A percentile compares a stretch with the other conserved stretches of the same genome.
phyloP scores from a whole-genome alignment of 1,140 invertebrate genomes.

The Diabrotica virgifera region DNA sequence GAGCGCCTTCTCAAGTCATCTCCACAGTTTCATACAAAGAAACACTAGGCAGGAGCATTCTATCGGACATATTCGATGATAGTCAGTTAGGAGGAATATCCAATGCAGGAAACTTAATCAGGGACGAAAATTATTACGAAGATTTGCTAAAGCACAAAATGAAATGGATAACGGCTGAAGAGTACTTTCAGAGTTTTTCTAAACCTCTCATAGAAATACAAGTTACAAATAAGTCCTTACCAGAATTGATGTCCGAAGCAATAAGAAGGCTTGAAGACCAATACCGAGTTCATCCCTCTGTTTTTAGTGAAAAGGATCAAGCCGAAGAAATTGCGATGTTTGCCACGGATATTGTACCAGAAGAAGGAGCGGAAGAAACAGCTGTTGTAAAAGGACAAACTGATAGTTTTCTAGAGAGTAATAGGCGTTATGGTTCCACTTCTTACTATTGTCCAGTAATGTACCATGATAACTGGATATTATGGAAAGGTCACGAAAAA shows the following conservation, averaged over 20 bases:
- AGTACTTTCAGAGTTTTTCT: conserved; percentile 45
- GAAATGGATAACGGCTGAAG: conserved; percentile 47
- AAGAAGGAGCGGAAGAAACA: conserved; percentile 39
- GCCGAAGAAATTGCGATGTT: conserved; percentile 31
- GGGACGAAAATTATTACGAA: conserved; percentile 38
- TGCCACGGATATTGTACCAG: conserved; percentile 29
- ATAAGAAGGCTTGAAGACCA: conserved; percentile 37
- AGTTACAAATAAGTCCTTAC: conserved; percentile 32
- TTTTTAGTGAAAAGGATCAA: conserved; percentile 37
- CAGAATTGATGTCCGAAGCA: conserved; percentile 37
- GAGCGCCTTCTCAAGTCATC: conserved; percentile 25
- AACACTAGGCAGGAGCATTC: conserved; percentile 22
- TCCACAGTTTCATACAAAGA: conserved; percentile 23
- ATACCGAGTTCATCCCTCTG: conserved; percentile 30
- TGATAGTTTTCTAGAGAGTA: conserved; percentile 43
- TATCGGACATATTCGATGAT: conserved; percentile 28
- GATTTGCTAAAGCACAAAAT: conserved; percentile 47
- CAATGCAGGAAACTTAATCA: conserved; percentile 12
- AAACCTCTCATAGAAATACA: conserved; percentile 35
- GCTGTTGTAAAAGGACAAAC: conserved; percentile 37
- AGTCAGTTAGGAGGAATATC: conserved; percentile 10
- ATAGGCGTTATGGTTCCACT: conserved; percentile 53
- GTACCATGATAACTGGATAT: conserved; percentile 50
- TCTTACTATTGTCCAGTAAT: conserved; percentile 55
- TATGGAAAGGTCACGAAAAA: conserved; percentile 58